Evolutionary conservation across 2,888 invertebrate genomes (phyloP).

Genomic region (Miltochrista miniata): DNA sequence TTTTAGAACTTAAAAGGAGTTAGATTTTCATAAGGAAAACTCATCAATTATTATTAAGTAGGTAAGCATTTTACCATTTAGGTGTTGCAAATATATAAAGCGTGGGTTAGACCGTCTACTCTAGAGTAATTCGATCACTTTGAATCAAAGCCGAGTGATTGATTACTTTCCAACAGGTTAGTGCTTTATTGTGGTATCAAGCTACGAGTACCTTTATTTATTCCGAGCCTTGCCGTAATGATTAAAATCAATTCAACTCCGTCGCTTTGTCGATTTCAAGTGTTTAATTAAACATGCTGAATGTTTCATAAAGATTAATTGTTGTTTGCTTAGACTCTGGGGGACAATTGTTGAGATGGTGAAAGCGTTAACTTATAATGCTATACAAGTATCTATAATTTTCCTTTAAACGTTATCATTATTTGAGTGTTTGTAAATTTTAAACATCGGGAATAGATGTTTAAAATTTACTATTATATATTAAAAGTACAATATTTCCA

Average conservation of each 20-base stretch:
- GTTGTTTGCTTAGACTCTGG: background rate
- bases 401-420: no score
- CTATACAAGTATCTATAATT: no score
- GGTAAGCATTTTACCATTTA: slow-evolving; percentile 17
- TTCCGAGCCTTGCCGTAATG: slow-evolving; percentile 2
- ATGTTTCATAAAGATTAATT: slow-evolving; percentile 10
- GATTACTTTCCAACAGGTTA: slow-evolving; percentile 28
- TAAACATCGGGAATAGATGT: no score
- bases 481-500: no score
- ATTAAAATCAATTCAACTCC: slow-evolving; percentile 12
- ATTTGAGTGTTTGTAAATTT: no score
- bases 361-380: no score
- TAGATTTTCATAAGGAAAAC: slow-evolving; percentile 1
- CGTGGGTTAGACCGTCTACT: slow-evolving; percentile 20
- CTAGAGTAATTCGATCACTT: slow-evolving; percentile 23
- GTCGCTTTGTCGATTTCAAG: slow-evolving; percentile 3
- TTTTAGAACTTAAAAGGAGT: no score
- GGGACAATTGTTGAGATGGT: no score
- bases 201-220: slow-evolving; percentile 11
- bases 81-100: slow-evolving; percentile 13
- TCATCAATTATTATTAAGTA: slow-evolving; percentile 22
- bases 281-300: slow-evolving; percentile 10
- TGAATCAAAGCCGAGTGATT: slow-evolving; percentile 30
- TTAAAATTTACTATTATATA: no score
- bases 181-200: slow-evolving; percentile 10